phyloP scores from a whole-genome alignment of 2,888 invertebrate species.

The Agriopis leucophaearia region DNA sequence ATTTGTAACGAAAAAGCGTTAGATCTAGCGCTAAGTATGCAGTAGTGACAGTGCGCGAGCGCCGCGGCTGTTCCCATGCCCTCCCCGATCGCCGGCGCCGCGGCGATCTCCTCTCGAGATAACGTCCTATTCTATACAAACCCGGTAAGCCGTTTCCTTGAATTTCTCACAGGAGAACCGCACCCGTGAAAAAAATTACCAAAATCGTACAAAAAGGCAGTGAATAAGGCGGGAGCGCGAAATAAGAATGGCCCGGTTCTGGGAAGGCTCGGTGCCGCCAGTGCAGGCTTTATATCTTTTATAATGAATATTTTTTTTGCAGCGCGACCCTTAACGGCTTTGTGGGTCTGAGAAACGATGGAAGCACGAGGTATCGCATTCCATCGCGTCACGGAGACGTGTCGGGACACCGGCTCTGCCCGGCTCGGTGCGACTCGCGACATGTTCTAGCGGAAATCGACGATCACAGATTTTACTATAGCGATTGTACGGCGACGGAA shows the following conservation, averaged over 20 bases:
- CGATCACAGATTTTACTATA: conserved; percentile 57
- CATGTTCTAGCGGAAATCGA: conserved; percentile 53
- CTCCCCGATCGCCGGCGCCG: conserved; percentile 47
- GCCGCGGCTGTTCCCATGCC: conserved; percentile 69
- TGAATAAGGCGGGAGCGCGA: conserved; percentile 85
- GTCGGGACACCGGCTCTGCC: conserved; percentile 39
- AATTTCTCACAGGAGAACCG: conserved; percentile 81
- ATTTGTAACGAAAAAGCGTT: too few species aligned
- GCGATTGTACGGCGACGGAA: conserved; percentile 61
- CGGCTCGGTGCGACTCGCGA: conserved; percentile 35
- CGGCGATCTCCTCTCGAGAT: conserved; percentile 75
- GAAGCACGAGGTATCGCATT: conserved; percentile 56
- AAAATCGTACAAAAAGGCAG: conserved; percentile 73
- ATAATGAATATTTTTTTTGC: conserved; percentile 84
- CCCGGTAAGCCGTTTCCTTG: conserved; percentile 85
- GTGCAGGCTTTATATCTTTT: conserved; percentile 82
- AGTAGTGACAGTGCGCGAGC: conserved; percentile 61
- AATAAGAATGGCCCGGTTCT: conserved; percentile 85
- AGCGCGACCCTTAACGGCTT: conserved; percentile 78
- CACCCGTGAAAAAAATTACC: conserved; percentile 78
- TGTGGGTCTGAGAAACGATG: conserved; percentile 73
- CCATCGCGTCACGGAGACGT: conserved; percentile 35
- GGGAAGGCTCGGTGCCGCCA: conserved; percentile 84
- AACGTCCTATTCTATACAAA: conserved; percentile 78
- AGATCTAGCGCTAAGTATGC: too few species aligned